These are phyloP conservation scores for Platysternon megacephalum DNA, from an alignment of 2,113 vertebrate species.

Conservation along the genomic window DNA sequence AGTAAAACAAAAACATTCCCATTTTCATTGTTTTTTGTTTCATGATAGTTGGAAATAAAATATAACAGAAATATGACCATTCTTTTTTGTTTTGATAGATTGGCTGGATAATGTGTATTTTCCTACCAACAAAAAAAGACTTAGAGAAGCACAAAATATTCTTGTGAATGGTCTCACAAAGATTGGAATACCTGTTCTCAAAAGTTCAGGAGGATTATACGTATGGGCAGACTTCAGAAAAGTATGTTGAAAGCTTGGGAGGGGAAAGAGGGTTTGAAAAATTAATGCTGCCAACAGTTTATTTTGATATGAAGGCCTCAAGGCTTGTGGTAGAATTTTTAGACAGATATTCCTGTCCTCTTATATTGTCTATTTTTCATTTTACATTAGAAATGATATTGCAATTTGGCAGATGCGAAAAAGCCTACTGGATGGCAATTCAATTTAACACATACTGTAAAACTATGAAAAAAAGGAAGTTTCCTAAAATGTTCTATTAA, in stretches of 20 bases:
- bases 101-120: slow-evolving; percentile 60
- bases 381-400: not conserved
- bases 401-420: not conserved
- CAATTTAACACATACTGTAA: not conserved
- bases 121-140: slow-evolving; percentile 50
- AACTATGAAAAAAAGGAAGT: not conserved
- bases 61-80: no score
- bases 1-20: not conserved
- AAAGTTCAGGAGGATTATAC: slow-evolving; percentile 51
- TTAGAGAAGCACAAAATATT: slow-evolving; percentile 32
- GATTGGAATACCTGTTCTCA: slow-evolving; percentile 44
- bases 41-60: not conserved
- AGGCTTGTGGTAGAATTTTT: not conserved
- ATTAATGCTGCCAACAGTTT: not conserved
- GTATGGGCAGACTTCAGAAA: slow-evolving; percentile 72
- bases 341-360: not conserved
- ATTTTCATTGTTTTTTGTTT: not conserved
- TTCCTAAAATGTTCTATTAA: not conserved
- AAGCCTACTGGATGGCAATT: not conserved
- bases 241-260: slow-evolving; percentile 4
- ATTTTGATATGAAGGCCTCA: not conserved
- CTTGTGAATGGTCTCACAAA: slow-evolving; percentile 41
- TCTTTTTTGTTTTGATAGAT: slow-evolving; percentile 34
- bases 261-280: not conserved
- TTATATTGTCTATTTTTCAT: not conserved